Evolutionary conservation across 2,113 vertebrate species (phyloP), one percentile per base, ranked within the genome.

Genomic region (Marcusenius ussheri): DNA sequence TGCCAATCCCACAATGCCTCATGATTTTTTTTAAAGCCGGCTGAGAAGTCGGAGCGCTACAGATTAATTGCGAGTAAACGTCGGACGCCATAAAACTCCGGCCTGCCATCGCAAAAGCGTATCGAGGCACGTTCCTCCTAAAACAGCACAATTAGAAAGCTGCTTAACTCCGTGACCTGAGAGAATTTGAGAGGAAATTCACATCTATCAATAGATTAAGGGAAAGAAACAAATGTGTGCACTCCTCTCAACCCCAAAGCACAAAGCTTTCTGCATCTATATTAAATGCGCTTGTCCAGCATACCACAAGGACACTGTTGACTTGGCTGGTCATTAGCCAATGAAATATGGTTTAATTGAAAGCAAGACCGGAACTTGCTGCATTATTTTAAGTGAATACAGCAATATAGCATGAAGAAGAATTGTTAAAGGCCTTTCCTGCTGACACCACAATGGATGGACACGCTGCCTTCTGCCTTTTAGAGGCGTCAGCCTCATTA

Each of bases 321-420:
- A 95, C 94, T 96, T 95, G 93, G 92, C 95, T 94, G 95, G 95
- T 97, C 96, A 97, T 97, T 98, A 97, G 92, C 95, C 95, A 96
- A 97, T 97, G 97, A 98, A 97, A 97, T 96, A 97, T 95, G 92
- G 94, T 95, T 96, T 97, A 96, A 97, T 95, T 96, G 95, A 95
- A 96, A 95, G 94, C 95, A 95, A 96, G 94, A 97, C 96, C 96
- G 95, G 96, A 97, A 93, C 95, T 92, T 94, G 92, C 94, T 96
- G 94, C 95, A 96, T 97, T 96, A 96, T 96, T 97, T 97, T 97
- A 97, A 97, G 96, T 96, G 96, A 98, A 96, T 93, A 93, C 91
- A 94, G 93, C 95, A 96, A 97, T 96, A 96, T 95, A 96, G 96
- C 95, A 95, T 93, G 93, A 96, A 96, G 95, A 97, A 96, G 95